A percentile compares a stretch with the other conserved stretches of the same genome.
Evolutionary conservation across 2,888 invertebrate species (phyloP).

Genomic region (Pyralis farinalis): DNA sequence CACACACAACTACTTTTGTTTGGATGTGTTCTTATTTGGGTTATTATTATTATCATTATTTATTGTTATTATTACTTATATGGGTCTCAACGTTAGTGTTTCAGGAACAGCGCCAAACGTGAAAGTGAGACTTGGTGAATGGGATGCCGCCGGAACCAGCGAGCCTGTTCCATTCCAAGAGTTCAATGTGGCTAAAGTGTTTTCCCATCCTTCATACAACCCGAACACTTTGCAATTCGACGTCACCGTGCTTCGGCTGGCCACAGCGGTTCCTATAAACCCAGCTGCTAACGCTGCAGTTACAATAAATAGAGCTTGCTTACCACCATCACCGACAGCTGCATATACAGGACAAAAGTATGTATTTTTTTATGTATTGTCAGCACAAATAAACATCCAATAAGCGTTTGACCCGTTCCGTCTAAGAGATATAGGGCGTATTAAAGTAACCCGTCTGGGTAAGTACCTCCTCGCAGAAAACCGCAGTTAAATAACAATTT

Average conservation of each 20-base stretch:
- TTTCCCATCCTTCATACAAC: conserved; percentile 84
- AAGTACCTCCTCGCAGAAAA: no score
- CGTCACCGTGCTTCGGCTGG: conserved; percentile 88
- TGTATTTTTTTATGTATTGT: no score
- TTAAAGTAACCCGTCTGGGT: no score
- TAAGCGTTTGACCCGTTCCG: no score
- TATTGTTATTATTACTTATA: not conserved
- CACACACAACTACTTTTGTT: no score
- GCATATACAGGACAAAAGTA: conserved; percentile 76
- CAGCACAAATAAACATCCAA: no score
- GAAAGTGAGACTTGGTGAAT: conserved; percentile 88
- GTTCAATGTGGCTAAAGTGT: conserved; percentile 78
- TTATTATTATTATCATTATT: no score
- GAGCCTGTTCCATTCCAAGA: conserved; percentile 86
- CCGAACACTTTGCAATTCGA: conserved; percentile 88
- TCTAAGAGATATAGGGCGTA: no score
- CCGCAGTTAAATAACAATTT: no score
- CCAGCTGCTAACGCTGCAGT: conserved; percentile 64
- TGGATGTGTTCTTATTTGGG: no score
- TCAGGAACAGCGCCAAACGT: conserved; percentile 74
- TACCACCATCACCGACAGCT: conserved; percentile 64
- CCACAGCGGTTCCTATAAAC: conserved; percentile 75
- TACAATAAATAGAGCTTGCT: conserved; percentile 83
- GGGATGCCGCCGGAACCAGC: conserved; percentile 84
- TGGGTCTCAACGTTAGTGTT: conserved; percentile 38